These are phyloP conservation scores for Aldrovandia affinis DNA, from an alignment of 2,797 vertebrate genomes.

Conservation along the genomic window DNA sequence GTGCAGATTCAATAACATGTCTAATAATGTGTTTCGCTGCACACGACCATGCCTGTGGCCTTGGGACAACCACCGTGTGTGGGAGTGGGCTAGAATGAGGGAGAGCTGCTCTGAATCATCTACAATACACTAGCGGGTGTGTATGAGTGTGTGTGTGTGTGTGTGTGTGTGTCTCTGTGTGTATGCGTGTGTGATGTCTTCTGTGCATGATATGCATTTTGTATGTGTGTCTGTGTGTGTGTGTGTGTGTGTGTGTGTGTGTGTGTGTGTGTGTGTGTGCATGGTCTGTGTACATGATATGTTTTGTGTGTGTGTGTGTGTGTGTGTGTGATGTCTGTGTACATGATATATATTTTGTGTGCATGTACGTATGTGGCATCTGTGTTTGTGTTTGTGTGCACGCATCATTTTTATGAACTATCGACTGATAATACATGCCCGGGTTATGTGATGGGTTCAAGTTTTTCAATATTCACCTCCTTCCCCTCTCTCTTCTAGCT, in stretches of 20 bases:
- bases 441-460: slow-evolving; percentile 39
- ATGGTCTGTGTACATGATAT: background rate
- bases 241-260: slow-evolving; percentile 11
- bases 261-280: background rate
- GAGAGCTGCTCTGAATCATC: slow-evolving; percentile 2
- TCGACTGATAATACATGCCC: slow-evolving; percentile 26
- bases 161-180: background rate
- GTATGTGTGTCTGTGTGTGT: no score
- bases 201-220: no score
- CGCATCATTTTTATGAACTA: background rate
- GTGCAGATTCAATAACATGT: background rate
- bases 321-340: slow-evolving; percentile 30
- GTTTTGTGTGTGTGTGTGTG: slow-evolving; percentile 25
- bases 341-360: slow-evolving; percentile 8
- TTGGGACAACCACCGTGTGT: background rate
- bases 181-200: no score
- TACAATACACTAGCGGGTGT: background rate
- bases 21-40: background rate
- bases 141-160: background rate
- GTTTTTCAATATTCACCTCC: background rate
- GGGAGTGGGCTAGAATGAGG: background rate
- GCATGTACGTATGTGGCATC: background rate
- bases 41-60: background rate
- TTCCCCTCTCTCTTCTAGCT: slow-evolving; percentile 42
- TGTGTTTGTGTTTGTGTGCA: slow-evolving; percentile 10